Evolutionary conservation across 2,113 vertebrate species (phyloP).

Genomic region (Ariopsis seemanni): DNA sequence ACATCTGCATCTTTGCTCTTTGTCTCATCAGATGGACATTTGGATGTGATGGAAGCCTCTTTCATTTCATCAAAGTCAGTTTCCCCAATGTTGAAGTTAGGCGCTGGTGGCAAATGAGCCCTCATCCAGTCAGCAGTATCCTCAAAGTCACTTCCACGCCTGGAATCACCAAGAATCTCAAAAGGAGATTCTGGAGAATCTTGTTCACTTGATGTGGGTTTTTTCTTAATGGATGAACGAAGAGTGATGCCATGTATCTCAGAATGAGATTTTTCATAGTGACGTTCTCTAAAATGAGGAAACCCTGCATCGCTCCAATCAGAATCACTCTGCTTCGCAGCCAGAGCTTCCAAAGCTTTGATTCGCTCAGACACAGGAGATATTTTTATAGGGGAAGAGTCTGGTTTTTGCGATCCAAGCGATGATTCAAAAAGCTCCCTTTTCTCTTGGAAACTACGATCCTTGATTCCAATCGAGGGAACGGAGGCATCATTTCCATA

Average conservation of each 20-base stretch:
- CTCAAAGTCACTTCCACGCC: slow-evolving; percentile 75
- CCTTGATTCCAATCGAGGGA: slow-evolving; percentile 45
- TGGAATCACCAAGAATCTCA: slow-evolving; percentile 79
- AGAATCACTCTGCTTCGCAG: slow-evolving; percentile 66
- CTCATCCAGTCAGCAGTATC: slow-evolving; percentile 75
- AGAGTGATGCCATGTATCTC: slow-evolving; percentile 45
- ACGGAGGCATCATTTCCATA: slow-evolving; percentile 60
- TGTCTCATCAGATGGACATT: slow-evolving; percentile 51
- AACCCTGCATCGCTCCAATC: slow-evolving; percentile 66
- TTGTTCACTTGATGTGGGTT: slow-evolving; percentile 54
- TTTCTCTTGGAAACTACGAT: slow-evolving; percentile 57
- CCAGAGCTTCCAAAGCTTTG: slow-evolving; percentile 72
- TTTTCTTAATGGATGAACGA: slow-evolving; percentile 57
- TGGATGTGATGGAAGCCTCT: slow-evolving; percentile 50
- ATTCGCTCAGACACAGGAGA: slow-evolving; percentile 77
- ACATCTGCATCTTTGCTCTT: slow-evolving; percentile 49
- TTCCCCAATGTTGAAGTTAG: slow-evolving; percentile 64
- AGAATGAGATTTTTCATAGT: slow-evolving; percentile 63
- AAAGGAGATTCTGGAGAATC: slow-evolving; percentile 87
- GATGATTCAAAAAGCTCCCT: slow-evolving; percentile 59
- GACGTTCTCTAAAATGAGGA: slow-evolving; percentile 64
- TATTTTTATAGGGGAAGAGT: slow-evolving; percentile 65
- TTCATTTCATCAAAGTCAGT: slow-evolving; percentile 57
- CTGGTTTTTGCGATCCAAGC: slow-evolving; percentile 53
- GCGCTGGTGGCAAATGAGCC: slow-evolving; percentile 71